A percentile compares a stretch with the other conserved stretches of the same genome.
Conservation (phyloP, 2,888 invertebrate species). For the Scaptomyza polygonia region DNA sequence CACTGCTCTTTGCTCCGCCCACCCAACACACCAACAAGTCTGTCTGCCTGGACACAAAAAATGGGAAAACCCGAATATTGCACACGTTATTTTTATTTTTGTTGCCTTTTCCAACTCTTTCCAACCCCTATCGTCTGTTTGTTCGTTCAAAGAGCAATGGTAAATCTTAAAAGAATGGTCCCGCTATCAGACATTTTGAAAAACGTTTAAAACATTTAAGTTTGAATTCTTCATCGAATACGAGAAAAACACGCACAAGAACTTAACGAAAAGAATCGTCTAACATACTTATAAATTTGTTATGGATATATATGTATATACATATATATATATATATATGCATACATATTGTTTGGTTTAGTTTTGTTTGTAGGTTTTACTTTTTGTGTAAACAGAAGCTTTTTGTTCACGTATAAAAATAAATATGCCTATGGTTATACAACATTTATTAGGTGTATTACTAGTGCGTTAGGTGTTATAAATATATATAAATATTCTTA, state of each 20-base stretch:
- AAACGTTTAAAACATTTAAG: conserved; percentile 82
- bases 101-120: neutral
- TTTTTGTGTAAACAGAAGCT: conserved; percentile 19
- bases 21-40: neutral
- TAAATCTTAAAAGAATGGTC: conserved; percentile 85
- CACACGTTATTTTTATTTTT: neutral
- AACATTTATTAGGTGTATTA: conserved; percentile 25
- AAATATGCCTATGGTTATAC: conserved; percentile 66
- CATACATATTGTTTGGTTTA: conserved; percentile 14
- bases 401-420: conserved; percentile 71
- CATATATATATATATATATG: conserved; percentile 10
- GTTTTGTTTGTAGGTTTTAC: neutral
- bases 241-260: conserved; percentile 64
- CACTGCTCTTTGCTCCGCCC: conserved; percentile 81
- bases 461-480: conserved; percentile 19
- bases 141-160: conserved; percentile 82
- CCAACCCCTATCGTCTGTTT: conserved; percentile 9
- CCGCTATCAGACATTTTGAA: conserved; percentile 85
- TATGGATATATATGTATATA: conserved; percentile 22
- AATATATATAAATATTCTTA: conserved; percentile 39
- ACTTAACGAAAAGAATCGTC: conserved; percentile 53
- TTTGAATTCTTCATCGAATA: conserved; percentile 69
- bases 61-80: neutral
- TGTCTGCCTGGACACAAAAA: neutral
- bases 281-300: conserved; percentile 54